Evolutionary conservation across 2,113 vertebrate genomes (phyloP), one percentile per base, ranked within the genome.

Genomic region (Phyllostomus hastatus): DNA sequence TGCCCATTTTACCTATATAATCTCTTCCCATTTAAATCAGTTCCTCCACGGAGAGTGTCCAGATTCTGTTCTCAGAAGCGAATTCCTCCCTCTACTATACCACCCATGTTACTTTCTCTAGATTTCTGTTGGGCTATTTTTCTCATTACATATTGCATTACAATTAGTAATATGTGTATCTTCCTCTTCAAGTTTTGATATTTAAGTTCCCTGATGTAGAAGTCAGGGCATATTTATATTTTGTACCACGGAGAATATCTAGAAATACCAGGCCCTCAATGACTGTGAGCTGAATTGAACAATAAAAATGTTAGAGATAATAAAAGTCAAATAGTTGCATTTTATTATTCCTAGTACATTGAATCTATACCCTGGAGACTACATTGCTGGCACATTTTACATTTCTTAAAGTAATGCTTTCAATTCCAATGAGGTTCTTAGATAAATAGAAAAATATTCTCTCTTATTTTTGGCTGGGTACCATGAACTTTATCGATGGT

Each of bases 391-490:
- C 26, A 52, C 46, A 94, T 91, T 94, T 94, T 95, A 35, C 83
- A 79, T 94, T 94, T 59, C 88, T 95, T 70, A 67, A 95, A 91
- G 46, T 81, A 85, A 94, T 94, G 46, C 17, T 87, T 96, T 97
- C 4, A 7, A 67, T 94, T 89, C 80, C 82, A 19, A 93, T 57
- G 43, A 96, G 35, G 6, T 95, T 95, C 59, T 95, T 89, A 94
- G 76, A 92, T 88, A 95, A 95, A 96, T 81, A 96, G 92, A 82
- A 95, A 96, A 95, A 93, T 88, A 75, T 67, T 86, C n/a, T 59
- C 8, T 59, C 57, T 61, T 26, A 41, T 41, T 61, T 61, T 61
- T 61, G 59, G 59, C 59, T 61, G 59, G 24, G 10, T 61, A 11
- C 24, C 28, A 24, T 61, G 59, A 61, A 61, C 59, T 28, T 61